These are phyloP conservation scores for Spea hammondii DNA, from an alignment of 2,797 vertebrate genomes.

Conservation along the genomic window DNA sequence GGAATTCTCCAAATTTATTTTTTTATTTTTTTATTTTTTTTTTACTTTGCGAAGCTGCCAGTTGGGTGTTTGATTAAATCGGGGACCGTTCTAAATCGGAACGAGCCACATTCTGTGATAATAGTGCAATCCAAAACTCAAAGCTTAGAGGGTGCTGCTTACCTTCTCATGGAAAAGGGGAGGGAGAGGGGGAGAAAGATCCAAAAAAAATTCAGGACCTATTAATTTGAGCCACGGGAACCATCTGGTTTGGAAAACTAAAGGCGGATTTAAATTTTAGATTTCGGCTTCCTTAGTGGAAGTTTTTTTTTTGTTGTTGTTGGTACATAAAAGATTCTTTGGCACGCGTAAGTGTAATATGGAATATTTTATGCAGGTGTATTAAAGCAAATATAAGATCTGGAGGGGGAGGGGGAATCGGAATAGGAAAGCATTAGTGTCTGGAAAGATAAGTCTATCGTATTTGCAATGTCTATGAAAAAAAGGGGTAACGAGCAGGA, in stretches of 20 bases:
- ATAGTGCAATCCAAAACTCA: slow-evolving; percentile 60
- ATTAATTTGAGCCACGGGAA: slow-evolving; percentile 57
- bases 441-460: slow-evolving; percentile 38
- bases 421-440: slow-evolving; percentile 31
- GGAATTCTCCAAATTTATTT: slow-evolving; percentile 66
- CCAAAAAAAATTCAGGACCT: slow-evolving; percentile 49
- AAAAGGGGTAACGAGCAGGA: slow-evolving; percentile 57
- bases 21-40: slow-evolving; percentile 72
- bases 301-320: slow-evolving; percentile 43
- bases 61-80: slow-evolving; percentile 73
- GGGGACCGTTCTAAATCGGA: slow-evolving; percentile 31
- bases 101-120: slow-evolving; percentile 54
- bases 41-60: slow-evolving; percentile 75
- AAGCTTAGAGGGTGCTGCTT: slow-evolving; percentile 65
- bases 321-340: slow-evolving; percentile 32
- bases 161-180: slow-evolving; percentile 60
- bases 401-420: background rate
- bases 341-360: background rate
- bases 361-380: slow-evolving; percentile 7
- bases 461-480: slow-evolving; percentile 48
- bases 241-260: slow-evolving; percentile 63
- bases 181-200: slow-evolving; percentile 15
- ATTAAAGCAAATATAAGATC: slow-evolving; percentile 17
- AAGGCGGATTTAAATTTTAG: slow-evolving; percentile 31
- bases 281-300: slow-evolving; percentile 46